Evolutionary conservation across 2,888 invertebrate species (phyloP).

Genomic region (Gastracanthus pulcherrimus): DNA sequence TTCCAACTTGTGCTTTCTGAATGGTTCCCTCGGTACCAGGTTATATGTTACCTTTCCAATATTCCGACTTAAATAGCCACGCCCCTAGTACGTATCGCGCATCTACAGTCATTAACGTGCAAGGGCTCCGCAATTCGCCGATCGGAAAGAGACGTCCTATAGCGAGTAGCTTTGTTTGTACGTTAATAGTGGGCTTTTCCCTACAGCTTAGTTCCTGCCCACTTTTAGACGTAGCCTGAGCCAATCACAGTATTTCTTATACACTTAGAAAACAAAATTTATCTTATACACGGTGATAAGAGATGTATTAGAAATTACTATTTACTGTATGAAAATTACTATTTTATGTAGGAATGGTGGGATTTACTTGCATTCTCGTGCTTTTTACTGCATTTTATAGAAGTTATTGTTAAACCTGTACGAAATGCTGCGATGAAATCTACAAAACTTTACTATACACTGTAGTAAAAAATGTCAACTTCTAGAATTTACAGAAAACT

Average conservation of each 20-base stretch:
- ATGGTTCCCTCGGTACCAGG: not conserved
- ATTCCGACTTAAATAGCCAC: slow-evolving; percentile 29
- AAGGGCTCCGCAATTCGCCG: not conserved
- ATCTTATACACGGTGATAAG: too few species aligned
- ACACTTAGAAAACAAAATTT: too few species aligned
- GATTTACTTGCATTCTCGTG: too few species aligned
- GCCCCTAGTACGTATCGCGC: slow-evolving; percentile 30
- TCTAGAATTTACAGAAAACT: too few species aligned
- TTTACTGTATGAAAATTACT: too few species aligned
- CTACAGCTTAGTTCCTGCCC: slow-evolving; percentile 27
- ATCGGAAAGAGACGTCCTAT: slow-evolving; percentile 27
- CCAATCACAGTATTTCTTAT: slow-evolving; percentile 38
- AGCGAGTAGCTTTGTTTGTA: slow-evolving; percentile 34
- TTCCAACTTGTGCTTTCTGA: slow-evolving; percentile 4
- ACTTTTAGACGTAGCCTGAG: slow-evolving; percentile 7
- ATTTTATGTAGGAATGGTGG: too few species aligned
- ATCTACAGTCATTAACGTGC: slow-evolving; percentile 1
- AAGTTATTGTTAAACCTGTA: too few species aligned
- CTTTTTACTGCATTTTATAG: too few species aligned
- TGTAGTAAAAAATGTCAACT: too few species aligned
- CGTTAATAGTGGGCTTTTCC: slow-evolving; percentile 26
- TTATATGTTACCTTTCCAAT: slow-evolving; percentile 16
- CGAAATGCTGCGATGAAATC: too few species aligned
- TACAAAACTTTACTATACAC: too few species aligned
- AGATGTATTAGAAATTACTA: too few species aligned